Percentiles rank a stretch among this genome's conserved stretches.
phyloP scores from a whole-genome alignment of 1,140 invertebrate genomes.

The Calephelis virginiensis region DNA sequence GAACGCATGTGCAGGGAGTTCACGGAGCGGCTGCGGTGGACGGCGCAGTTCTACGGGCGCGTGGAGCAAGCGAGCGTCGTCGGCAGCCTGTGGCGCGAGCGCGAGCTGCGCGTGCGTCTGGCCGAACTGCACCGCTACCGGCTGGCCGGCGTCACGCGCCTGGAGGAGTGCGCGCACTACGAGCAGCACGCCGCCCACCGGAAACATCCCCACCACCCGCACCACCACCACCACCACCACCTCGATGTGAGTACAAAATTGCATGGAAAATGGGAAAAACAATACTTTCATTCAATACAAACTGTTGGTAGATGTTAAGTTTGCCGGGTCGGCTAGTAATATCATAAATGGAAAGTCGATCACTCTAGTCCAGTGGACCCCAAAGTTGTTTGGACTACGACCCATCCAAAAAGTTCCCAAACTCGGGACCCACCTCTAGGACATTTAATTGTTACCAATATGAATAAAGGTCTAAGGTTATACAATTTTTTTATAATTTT shows the following conservation, averaged over 20 bases:
- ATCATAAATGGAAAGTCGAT: too few species aligned
- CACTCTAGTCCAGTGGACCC: too few species aligned
- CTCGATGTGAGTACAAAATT: constrained; percentile 52
- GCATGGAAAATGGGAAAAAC: too few species aligned
- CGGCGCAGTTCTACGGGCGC: constrained; percentile 92
- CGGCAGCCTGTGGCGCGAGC: constrained; percentile 88
- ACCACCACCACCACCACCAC: constrained; percentile 12
- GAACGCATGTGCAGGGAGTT: constrained; percentile 80
- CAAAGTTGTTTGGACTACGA: too few species aligned
- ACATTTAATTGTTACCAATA: too few species aligned
- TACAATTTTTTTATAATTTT: too few species aligned
- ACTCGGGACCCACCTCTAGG: too few species aligned
- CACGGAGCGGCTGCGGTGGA: constrained; percentile 88
- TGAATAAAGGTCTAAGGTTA: too few species aligned
- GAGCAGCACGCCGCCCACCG: constrained; percentile 84
- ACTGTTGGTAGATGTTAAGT: too few species aligned
- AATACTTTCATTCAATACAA: too few species aligned
- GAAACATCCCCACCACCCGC: constrained; percentile 47
- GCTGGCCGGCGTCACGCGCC: constrained; percentile 87
- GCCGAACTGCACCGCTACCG: constrained; percentile 91
- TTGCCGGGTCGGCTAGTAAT: too few species aligned
- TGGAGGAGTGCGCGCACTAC: constrained; percentile 90
- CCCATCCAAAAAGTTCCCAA: too few species aligned
- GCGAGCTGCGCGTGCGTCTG: constrained; percentile 88
- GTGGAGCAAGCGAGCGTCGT: constrained; percentile 90